Evolutionary conservation across 2,113 vertebrate genomes (phyloP).

Genomic region (Brachyistius frenatus): DNA sequence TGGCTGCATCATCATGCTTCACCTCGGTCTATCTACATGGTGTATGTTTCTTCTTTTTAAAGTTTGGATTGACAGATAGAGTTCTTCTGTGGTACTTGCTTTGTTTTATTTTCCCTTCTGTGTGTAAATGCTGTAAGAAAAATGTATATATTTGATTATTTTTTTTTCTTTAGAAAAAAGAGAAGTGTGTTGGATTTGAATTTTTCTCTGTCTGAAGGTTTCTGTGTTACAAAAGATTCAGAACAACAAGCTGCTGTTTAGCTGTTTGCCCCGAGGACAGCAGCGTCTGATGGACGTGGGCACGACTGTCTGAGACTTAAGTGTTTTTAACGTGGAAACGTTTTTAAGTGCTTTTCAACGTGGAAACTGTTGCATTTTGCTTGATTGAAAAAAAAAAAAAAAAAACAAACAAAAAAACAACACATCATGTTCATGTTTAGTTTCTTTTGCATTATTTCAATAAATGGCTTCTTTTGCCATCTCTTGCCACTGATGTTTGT

Average conservation of each 20-base stretch:
- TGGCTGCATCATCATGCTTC: conserved; percentile 35
- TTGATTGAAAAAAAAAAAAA: conserved; percentile 39
- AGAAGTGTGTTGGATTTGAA: conserved; percentile 40
- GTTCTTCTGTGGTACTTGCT: conserved; percentile 58
- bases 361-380: conserved; percentile 62
- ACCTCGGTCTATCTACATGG: conserved; percentile 38
- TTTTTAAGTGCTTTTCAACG: conserved; percentile 37
- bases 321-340: conserved; percentile 37
- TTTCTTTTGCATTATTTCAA: conserved; percentile 80
- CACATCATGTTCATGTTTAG: conserved; percentile 60
- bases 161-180: conserved; percentile 29
- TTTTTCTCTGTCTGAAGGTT: conserved; percentile 65
- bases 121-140: conserved; percentile 77
- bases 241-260: conserved; percentile 38
- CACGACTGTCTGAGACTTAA: conserved; percentile 51
- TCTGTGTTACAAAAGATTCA: conserved; percentile 34
- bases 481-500: conserved; percentile 42
- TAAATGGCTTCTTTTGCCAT: conserved; percentile 80
- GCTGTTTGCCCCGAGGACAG: conserved; percentile 33
- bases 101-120: conserved; percentile 35
- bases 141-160: conserved; percentile 74
- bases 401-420: conserved; percentile 24
- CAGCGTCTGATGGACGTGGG: conserved; percentile 40
- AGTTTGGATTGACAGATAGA: conserved; percentile 55
- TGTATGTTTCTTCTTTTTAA: conserved; percentile 36